phyloP scores from a whole-genome alignment of 2,888 invertebrate species.

The Eupithecia abbreviata region DNA sequence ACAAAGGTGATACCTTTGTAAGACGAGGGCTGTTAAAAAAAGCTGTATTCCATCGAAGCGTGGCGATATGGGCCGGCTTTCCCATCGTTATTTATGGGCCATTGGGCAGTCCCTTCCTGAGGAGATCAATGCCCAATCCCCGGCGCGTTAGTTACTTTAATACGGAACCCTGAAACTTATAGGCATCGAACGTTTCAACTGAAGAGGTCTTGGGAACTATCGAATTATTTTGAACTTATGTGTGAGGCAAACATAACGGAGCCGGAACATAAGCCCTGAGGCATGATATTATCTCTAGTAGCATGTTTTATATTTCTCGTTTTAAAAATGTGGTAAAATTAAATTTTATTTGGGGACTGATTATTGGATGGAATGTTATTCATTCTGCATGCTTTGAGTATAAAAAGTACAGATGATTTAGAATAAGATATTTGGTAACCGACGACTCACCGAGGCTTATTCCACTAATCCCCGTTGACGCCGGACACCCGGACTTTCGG shows the following conservation, averaged over 20 bases:
- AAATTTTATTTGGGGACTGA: too few relatives aligned
- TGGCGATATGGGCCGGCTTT: constrained; percentile 13
- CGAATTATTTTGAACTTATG: neutral
- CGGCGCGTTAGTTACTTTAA: constrained; percentile 18
- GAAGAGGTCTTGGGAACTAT: neutral
- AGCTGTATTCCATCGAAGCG: neutral
- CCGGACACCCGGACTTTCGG: too few relatives aligned
- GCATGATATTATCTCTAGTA: neutral
- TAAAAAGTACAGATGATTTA: too few relatives aligned
- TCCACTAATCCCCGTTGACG: too few relatives aligned
- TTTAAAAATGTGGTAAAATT: neutral
- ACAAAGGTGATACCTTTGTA: neutral
- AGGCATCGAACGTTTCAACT: neutral
- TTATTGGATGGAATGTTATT: too few relatives aligned
- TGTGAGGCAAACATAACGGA: neutral
- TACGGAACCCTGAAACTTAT: neutral
- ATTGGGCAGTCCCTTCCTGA: constrained; percentile 26
- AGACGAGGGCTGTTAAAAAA: neutral
- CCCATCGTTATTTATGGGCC: constrained; percentile 23
- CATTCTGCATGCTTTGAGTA: too few relatives aligned
- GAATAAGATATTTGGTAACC: too few relatives aligned
- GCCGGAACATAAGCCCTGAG: neutral
- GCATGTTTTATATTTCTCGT: neutral
- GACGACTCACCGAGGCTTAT: too few relatives aligned
- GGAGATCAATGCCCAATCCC: constrained; percentile 25